Evolutionary conservation across 2,888 invertebrate species (phyloP).

Genomic region (Sacculina carcini): DNA sequence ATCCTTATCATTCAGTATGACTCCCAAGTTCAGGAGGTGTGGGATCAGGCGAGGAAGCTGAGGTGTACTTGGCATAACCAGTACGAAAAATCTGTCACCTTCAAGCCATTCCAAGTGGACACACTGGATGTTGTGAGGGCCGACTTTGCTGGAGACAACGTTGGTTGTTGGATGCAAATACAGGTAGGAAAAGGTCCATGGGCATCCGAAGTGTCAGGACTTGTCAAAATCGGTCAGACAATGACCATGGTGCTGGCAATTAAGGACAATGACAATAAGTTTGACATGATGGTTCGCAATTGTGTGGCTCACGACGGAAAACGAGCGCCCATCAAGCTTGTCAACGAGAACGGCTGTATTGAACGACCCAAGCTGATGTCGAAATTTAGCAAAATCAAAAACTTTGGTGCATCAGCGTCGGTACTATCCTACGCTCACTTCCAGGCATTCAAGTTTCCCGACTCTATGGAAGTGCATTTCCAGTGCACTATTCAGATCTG

Average conservation of each 20-base stretch:
- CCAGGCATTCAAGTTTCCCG: slow-evolving; percentile 71
- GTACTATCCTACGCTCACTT: slow-evolving; percentile 52
- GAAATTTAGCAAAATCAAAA: slow-evolving; percentile 75
- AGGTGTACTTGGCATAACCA: slow-evolving; percentile 87
- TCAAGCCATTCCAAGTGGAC: slow-evolving; percentile 78
- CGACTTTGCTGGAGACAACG: slow-evolving; percentile 81
- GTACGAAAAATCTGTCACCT: slow-evolving; percentile 81
- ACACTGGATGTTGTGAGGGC: slow-evolving; percentile 84
- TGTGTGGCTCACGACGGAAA: slow-evolving; percentile 87
- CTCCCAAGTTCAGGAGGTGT: slow-evolving; percentile 76
- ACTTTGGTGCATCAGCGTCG: slow-evolving; percentile 75
- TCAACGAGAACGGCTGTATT: slow-evolving; percentile 74
- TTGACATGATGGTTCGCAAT: slow-evolving; percentile 78
- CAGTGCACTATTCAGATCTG: slow-evolving; percentile 86
- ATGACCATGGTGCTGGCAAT: slow-evolving; percentile 92
- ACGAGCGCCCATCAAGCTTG: slow-evolving; percentile 70
- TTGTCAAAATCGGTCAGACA: slow-evolving; percentile 82
- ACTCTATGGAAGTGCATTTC: slow-evolving; percentile 88
- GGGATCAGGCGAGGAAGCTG: slow-evolving; percentile 77
- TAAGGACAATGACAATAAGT: slow-evolving; percentile 84
- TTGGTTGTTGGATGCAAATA: slow-evolving; percentile 93
- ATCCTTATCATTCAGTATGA: slow-evolving; percentile 81
- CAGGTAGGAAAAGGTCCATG: slow-evolving; percentile 88
- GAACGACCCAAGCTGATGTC: slow-evolving; percentile 79
- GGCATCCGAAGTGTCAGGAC: slow-evolving; percentile 88